A percentile compares a stretch with the other conserved stretches of the same genome.
These are phyloP conservation scores for Xylocampa areola DNA, from an alignment of 2,888 invertebrate species.

Conservation along the genomic window DNA sequence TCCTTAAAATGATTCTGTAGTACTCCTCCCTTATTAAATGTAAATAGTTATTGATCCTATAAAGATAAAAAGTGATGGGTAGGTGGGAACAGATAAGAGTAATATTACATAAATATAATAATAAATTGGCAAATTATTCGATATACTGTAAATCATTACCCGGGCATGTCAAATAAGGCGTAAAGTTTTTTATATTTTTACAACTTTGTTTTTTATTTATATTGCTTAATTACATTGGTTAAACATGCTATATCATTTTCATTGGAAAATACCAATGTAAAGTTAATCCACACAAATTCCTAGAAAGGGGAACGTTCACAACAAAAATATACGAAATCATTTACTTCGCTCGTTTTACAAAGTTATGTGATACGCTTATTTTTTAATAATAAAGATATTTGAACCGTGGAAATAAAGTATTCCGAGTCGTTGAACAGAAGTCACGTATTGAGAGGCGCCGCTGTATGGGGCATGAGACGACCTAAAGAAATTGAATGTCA, in stretches of 20 bases:
- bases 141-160: no score
- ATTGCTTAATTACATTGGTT: no score
- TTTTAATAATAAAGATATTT: conserved; percentile 53
- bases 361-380: conserved; percentile 43
- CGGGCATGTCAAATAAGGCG: no score
- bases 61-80: conserved; percentile 48
- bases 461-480: conserved; percentile 47
- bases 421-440: conserved; percentile 47
- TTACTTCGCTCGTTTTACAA: conserved; percentile 15
- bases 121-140: no score
- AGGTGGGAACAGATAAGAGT: conserved; percentile 28
- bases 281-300: conserved; percentile 1
- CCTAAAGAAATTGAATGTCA: conserved; percentile 53
- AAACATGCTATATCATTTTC: no score
- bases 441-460: conserved; percentile 48
- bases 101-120: conserved; percentile 11
- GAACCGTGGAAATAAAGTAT: conserved; percentile 53
- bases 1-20: conserved; percentile 65
- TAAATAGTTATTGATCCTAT: conserved; percentile 62
- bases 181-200: no score
- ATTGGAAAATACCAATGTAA: no score
- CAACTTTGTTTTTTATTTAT: no score
- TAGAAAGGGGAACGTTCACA: conserved; percentile 5
- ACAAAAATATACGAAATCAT: conserved; percentile 22
- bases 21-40: conserved; percentile 58